A percentile compares a stretch with the other conserved stretches of the same genome.
phyloP scores from a whole-genome alignment of 2,888 invertebrate genomes.

The Drosophila suboccidentalis region DNA sequence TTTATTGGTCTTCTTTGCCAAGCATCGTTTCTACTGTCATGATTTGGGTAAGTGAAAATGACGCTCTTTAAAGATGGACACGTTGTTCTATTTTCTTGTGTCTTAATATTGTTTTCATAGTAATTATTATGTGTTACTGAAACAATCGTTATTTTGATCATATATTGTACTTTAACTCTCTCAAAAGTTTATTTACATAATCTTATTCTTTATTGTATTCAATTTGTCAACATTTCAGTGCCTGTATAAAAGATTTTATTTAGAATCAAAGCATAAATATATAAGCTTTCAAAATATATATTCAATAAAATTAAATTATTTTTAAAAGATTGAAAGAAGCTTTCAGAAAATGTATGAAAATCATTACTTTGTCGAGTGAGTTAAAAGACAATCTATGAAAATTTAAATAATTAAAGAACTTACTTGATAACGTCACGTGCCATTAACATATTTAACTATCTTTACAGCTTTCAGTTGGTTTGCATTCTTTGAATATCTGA shows the following conservation, averaged over 20 bases:
- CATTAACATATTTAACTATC: neutral
- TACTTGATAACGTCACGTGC: conserved; percentile 1
- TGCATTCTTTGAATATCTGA: conserved; percentile 96
- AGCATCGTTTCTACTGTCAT: conserved; percentile 95
- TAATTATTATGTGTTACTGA: too few species aligned
- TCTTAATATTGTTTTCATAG: neutral
- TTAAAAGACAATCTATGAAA: neutral
- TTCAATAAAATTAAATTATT: too few species aligned
- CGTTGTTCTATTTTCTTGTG: neutral
- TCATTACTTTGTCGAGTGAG: neutral
- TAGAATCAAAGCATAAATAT: too few species aligned
- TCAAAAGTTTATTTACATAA: neutral
- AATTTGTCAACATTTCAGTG: neutral
- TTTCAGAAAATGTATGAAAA: too few species aligned
- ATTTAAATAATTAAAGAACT: neutral
- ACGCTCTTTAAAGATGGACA: neutral
- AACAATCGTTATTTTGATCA: neutral
- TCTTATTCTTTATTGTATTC: neutral
- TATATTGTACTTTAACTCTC: neutral
- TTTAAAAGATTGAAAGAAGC: too few species aligned
- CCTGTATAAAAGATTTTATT: neutral
- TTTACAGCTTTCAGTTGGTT: conserved; percentile 96
- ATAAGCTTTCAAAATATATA: too few species aligned
- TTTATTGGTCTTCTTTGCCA: conserved; percentile 94
- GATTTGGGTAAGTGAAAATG: conserved; percentile 91